Base-by-base conservation (phyloP, 2,113 vertebrate genomes). In the Myotis yumanensis region DNA sequence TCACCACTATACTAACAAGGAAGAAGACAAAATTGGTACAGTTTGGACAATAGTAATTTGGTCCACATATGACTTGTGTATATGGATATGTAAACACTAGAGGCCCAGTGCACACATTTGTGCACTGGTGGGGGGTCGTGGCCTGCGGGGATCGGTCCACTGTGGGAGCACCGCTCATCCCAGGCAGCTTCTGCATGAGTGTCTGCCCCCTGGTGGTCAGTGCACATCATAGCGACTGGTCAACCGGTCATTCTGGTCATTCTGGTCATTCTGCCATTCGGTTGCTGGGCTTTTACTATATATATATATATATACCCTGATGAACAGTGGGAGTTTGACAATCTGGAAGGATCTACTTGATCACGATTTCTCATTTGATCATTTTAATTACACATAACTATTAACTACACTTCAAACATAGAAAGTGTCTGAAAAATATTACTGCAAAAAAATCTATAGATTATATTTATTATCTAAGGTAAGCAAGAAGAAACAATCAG, bases 321-420 rank as follows among this genome's bases (percentile, higher is more conserved):
- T 64, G 28, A 52, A 48, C 32, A 86, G 1, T 77, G 2, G 25
- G 64, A 18, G 28, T 40, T 48, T 76, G 59, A 82, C 18, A 69
- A 75, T 22, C 37, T 37, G 48, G 4, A 95, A 90, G 43, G 0
- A 40, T 18, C 17, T n/a, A 28, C 32, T 80, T 35, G 2, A 71
- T 68, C 62, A 62, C 3, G 12, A 22, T 54, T 77, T 90, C 54
- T 28, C 17, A 69, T 20, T 54, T 37, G 32, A 25, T 73, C 37
- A 79, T 73, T 77, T 96, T 81, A 90, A 79, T 86, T 77, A 48
- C 35, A 92, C 20, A 90, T 79, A 52, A 4, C 0, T 77, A 62
- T 84, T 75, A 71, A 73, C n/a, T 59, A 86, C 90, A 17, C 30
- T 52, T 64, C 43, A 76, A 76, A 30, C 28, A 40, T 48, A 18